Base-by-base conservation (phyloP, 64 coral and sea anemone genomes). In the Montipora efflorescens region DNA sequence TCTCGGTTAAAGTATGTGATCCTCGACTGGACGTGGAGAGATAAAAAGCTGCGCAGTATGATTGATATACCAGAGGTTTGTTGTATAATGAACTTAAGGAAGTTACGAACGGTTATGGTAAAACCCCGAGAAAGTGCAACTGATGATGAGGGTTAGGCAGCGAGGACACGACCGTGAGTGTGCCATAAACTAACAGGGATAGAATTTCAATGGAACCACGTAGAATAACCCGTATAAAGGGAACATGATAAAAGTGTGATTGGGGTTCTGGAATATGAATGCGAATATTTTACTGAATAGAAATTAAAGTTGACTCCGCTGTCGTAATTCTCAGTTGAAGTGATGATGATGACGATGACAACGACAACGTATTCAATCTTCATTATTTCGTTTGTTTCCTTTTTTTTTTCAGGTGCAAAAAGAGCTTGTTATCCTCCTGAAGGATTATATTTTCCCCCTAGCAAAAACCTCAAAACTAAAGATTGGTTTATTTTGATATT, bases 1-100 rank as follows among this genome's bases (percentile, higher is more conserved):
- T 92, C 81, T 14, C 82, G 91, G 47, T 87, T 96, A 22, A 96
- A 95, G 76, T 96, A 94, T 55, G 75, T 99, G 44, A 87, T 99
- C 47, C 66, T 99, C 21, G 98, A 99, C 59, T 99, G 98, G 98
- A 94, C 95, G 1, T 99, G 98, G 98, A 86, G 92, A 46, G 98
- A 99, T 92, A 70, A 94, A 73, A 99, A 99, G 51, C 92, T 91
- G 62, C 95, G 98, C 12, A 75, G 92, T 16, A 91, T 99, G 25
- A 83, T 87, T 21, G 98, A 99, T 45, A 96, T 94, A 72, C 95
- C 98, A 48, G 98, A 99, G 95, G 98, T 99, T 80, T 47, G 76
- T 9, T 6, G 5, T 19, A 87, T 23, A 19, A 67, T n/a, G 43
- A 67, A 8, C 53, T 36, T 2, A 36, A 36, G 36, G 36, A 36